Percentiles rank a stretch among this genome's conserved stretches.
Evolutionary conservation across 1,140 invertebrate genomes (phyloP).

Genomic region (Drosophila ercepeae): DNA sequence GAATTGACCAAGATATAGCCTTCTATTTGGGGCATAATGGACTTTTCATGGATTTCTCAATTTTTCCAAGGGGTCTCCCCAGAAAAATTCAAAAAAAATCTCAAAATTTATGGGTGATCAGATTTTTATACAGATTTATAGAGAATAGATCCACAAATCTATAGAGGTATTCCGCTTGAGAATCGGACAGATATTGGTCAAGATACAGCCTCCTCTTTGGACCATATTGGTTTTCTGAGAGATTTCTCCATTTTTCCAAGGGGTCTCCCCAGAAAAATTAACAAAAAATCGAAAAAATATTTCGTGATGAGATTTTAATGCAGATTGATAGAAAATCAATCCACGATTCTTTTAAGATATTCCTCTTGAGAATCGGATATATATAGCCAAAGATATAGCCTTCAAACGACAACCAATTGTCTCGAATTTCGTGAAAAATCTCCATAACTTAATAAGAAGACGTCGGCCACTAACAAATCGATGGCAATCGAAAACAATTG

Average conservation of each 20-base stretch:
- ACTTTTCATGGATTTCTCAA: too few relatives aligned
- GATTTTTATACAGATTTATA: not conserved
- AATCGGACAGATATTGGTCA: not conserved
- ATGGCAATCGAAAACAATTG: slow-evolving; percentile 4
- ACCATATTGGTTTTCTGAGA: not conserved
- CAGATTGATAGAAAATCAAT: not conserved
- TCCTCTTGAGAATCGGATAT: not conserved
- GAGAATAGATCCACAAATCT: not conserved
- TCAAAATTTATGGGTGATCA: not conserved
- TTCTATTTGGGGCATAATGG: too few relatives aligned
- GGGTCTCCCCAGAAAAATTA: not conserved
- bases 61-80: too few relatives aligned
- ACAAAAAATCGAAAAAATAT: not conserved
- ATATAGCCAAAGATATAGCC: not conserved
- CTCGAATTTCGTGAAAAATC: not conserved
- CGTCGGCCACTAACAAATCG: slow-evolving; percentile 1
- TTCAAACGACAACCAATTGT: not conserved
- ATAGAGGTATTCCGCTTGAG: not conserved
- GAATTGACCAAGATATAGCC: too few relatives aligned
- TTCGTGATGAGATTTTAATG: not conserved
- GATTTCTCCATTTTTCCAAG: not conserved
- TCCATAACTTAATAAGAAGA: not conserved
- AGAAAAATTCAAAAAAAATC: not conserved
- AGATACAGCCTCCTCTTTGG: not conserved
- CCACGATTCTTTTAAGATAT: not conserved